Conservation (phyloP, 2,888 invertebrate genomes). For the Phania funesta region DNA sequence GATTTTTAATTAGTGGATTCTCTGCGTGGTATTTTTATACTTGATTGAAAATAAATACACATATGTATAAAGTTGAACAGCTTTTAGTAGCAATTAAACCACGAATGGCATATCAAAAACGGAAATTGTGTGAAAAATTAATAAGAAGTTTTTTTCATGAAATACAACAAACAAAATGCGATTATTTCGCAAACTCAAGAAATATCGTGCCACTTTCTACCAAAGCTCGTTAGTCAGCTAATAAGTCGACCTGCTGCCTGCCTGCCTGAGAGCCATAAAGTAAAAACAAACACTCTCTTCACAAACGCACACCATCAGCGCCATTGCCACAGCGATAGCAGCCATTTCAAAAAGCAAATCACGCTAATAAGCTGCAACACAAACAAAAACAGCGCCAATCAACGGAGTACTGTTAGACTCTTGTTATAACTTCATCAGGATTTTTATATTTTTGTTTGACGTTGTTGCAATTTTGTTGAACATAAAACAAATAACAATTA, state of each 20-base stretch:
- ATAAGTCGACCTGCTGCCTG: no score
- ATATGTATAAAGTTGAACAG: background rate
- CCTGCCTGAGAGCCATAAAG: background rate
- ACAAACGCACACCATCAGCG: constrained; percentile 16
- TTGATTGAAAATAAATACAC: constrained; percentile 24
- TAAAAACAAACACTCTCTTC: constrained; percentile 5
- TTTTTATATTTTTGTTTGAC: background rate
- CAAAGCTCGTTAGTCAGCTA: constrained; percentile 21
- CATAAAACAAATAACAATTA: constrained; percentile 61
- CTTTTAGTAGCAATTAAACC: background rate
- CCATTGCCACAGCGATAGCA: background rate
- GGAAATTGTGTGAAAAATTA: constrained; percentile 55
- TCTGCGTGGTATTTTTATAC: background rate
- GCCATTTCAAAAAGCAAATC: background rate
- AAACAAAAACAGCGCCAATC: constrained; percentile 21
- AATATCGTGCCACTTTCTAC: constrained; percentile 66
- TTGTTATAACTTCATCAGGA: constrained; percentile 24
- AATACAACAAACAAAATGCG: constrained; percentile 30
- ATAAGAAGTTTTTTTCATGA: constrained; percentile 51
- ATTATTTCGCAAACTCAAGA: no score
- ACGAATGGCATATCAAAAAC: background rate
- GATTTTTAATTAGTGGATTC: background rate
- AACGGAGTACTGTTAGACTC: constrained; percentile 1
- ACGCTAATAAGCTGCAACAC: constrained; percentile 21
- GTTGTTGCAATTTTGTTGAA: constrained; percentile 32